Percentiles rank a stretch among this genome's conserved stretches.
phyloP scores from a whole-genome alignment of 2,888 invertebrate species.

The Latheticus oryzae region DNA sequence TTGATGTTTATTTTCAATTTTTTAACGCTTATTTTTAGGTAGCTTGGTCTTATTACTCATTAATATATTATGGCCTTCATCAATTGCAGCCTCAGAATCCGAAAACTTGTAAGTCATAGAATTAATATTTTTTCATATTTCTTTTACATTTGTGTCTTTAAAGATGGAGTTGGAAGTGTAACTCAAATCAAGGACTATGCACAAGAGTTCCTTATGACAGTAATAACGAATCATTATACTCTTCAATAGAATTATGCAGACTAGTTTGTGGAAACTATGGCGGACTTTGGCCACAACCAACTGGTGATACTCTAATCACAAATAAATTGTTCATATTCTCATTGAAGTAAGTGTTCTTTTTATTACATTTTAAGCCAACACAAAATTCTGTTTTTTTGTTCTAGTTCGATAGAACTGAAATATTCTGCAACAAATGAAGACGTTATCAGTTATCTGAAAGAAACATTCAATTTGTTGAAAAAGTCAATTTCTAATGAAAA shows the following conservation, averaged over 20 bases:
- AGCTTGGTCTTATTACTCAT: too few species aligned
- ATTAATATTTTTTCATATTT: too few species aligned
- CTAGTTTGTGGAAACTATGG: conserved; percentile 77
- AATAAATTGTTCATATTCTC: conserved; percentile 15
- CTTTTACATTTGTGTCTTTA: conserved; percentile 2
- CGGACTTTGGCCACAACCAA: conserved; percentile 78
- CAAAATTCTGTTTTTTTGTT: too few species aligned
- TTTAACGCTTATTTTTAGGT: too few species aligned
- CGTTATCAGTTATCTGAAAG: conserved; percentile 3
- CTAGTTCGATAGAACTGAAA: conserved; percentile 16
- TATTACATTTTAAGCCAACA: too few species aligned
- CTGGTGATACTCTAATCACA: conserved; percentile 49
- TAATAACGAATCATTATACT: conserved; percentile 7
- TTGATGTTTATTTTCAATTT: too few species aligned
- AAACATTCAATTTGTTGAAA: neutral
- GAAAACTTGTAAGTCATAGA: too few species aligned
- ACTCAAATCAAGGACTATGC: conserved; percentile 41
- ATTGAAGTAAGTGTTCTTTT: conserved; percentile 6
- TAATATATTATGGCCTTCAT: too few species aligned
- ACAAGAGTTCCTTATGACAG: conserved; percentile 15
- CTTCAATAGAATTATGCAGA: conserved; percentile 72
- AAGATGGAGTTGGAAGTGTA: conserved; percentile 42
- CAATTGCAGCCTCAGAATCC: too few species aligned
- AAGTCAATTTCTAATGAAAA: neutral
- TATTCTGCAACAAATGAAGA: conserved; percentile 1